phyloP scores from a whole-genome alignment of 1,140 invertebrate genomes.

The Lepidotrigona ventralis region DNA sequence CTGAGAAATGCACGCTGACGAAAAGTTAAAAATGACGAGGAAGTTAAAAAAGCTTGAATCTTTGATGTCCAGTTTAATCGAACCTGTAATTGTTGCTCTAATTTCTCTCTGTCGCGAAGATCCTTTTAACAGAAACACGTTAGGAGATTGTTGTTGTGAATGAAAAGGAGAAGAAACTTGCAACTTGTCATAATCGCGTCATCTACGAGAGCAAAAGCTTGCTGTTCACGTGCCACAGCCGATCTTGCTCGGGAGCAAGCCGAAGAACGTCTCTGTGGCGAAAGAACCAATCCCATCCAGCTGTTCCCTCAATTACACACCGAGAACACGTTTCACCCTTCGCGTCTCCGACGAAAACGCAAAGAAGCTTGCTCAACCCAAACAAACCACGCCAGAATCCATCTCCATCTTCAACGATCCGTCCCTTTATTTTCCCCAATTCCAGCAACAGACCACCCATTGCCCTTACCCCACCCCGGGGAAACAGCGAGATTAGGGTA shows the following conservation, averaged over 20 bases:
- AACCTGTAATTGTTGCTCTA: background rate
- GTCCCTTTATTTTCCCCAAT: constrained; percentile 1
- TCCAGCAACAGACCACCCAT: background rate
- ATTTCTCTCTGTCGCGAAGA: background rate
- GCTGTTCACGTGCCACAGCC: no score
- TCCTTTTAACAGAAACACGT: background rate
- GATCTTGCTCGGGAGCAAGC: no score
- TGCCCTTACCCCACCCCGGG: background rate
- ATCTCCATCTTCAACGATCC: constrained; percentile 9
- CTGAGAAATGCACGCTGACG: no score
- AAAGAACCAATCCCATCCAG: background rate
- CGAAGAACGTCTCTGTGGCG: background rate
- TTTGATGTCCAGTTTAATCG: background rate
- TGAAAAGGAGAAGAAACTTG: no score
- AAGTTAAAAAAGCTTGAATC: background rate
- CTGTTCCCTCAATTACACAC: background rate
- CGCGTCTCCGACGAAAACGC: background rate
- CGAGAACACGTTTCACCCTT: background rate
- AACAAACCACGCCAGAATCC: constrained; percentile 1
- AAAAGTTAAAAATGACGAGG: no score
- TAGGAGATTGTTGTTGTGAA: background rate
- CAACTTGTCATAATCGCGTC: background rate
- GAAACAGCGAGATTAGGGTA: background rate
- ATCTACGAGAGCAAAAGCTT: background rate
- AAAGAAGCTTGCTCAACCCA: constrained; percentile 2